Conservation (phyloP, 2,888 invertebrate genomes). For the Drosophila melanosoma region DNA sequence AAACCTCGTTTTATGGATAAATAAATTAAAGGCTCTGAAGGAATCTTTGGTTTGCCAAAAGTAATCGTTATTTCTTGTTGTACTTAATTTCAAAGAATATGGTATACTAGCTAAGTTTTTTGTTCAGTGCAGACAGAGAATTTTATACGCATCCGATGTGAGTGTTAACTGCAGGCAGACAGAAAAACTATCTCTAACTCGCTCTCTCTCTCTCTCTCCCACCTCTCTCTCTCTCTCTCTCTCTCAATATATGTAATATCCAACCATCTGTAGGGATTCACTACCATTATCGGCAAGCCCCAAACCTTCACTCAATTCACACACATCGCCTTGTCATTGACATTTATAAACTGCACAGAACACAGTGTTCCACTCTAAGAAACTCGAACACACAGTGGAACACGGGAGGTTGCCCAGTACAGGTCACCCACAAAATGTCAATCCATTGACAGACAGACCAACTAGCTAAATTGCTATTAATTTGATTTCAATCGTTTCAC, state of each 20-base stretch:
- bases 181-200: not conserved
- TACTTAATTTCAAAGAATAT: not conserved
- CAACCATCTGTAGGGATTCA: not conserved
- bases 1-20: not conserved
- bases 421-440: slow-evolving; percentile 31
- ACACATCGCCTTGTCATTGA: slow-evolving; percentile 61
- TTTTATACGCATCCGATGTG: slow-evolving; percentile 1
- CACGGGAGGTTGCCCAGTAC: slow-evolving; percentile 7
- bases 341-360: slow-evolving; percentile 77
- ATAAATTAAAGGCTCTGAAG: not conserved
- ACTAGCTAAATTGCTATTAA: slow-evolving; percentile 31
- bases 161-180: slow-evolving; percentile 42
- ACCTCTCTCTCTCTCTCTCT: not conserved
- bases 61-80: not conserved
- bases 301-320: slow-evolving; percentile 16
- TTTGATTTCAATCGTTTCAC: slow-evolving; percentile 17
- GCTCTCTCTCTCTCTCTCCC: not conserved
- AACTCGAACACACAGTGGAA: not conserved
- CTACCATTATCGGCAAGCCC: slow-evolving; percentile 44
- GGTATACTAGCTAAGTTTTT: not conserved
- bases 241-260: not conserved
- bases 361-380: slow-evolving; percentile 58
- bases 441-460: slow-evolving; percentile 29
- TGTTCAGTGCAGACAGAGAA: slow-evolving; percentile 1
- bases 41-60: not conserved